Evolutionary conservation across 53 echinoderm and acorn worm species (phyloP), one percentile per base, ranked within the genome.

Genomic region (Zoroaster sp.): DNA sequence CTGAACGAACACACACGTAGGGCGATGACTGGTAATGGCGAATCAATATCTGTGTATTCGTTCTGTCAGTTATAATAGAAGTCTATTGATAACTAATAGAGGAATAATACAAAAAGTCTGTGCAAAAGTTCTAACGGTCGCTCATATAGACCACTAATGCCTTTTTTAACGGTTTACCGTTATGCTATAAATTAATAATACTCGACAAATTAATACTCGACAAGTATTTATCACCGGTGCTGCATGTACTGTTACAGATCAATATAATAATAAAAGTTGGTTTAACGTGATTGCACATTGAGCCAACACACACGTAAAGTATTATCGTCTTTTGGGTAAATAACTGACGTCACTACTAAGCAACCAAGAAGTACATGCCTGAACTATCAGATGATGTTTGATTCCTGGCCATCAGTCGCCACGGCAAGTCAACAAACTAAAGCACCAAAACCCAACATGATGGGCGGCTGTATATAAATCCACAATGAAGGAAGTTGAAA

Each of bases 291-390:
- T 76, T 76, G 18, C 1, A 76, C 34, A 5, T 15, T 14, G 34
- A 32, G 28, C 6, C 46, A 0, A 47, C 13, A 51, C 46, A 76
- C 34, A 40, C 5, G 30, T 33, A 14, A 47, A 18, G n/a, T n/a
- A n/a, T n/a, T n/a, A n/a, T n/a, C n/a, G n/a, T n/a, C n/a, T 17
- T 47, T 47, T 76, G 18, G 9, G 39, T 1, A 78, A 78, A 78
- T 23, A 78, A 21, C 11, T 54, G 39, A 59, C 40, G 40, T 78
- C 78, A 55, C 8, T n/a, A 30, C 55, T 23, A 35, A 78, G 78
- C 78, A 55, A 78, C 78, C 59, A 20, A 32, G 38, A 49, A 78
- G 78, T 40, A 54, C n/a, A n/a, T n/a, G n/a, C n/a, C n/a, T n/a
- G 20, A 21, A 59, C 36, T 47, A 53, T 59, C 31, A 59, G 21